Evolutionary conservation across 2,888 invertebrate genomes (phyloP).

Genomic region (Ectemnius cavifrons): DNA sequence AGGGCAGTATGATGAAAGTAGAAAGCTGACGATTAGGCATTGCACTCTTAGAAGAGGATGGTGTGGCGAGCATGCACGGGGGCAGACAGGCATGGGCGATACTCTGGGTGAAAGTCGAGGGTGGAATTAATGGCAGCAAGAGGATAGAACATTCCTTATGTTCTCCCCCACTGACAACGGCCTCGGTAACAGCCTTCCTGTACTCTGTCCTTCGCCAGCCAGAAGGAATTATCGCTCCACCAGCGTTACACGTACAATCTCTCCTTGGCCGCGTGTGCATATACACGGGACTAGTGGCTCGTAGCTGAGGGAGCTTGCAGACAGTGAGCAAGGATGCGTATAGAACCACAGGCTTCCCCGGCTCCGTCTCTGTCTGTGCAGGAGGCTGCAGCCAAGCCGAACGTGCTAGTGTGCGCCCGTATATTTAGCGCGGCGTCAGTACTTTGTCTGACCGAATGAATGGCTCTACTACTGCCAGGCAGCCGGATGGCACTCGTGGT

Average conservation of each 20-base stretch:
- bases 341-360: no score
- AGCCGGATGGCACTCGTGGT: constrained; percentile 57
- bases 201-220: constrained; percentile 52
- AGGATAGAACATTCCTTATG: constrained; percentile 57
- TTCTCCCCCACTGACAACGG: constrained; percentile 55
- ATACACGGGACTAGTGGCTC: not conserved
- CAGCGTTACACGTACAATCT: constrained; percentile 23
- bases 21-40: constrained; percentile 56
- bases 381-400: not conserved
- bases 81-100: no score
- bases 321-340: no score
- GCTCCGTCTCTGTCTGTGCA: not conserved
- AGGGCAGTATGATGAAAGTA: constrained; percentile 50
- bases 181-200: constrained; percentile 58
- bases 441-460: constrained; percentile 72
- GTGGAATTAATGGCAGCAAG: constrained; percentile 55
- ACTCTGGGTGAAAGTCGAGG: constrained; percentile 39
- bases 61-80: constrained; percentile 30
- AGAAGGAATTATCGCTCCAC: constrained; percentile 58
- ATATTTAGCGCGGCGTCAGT: constrained; percentile 71
- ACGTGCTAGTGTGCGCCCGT: constrained; percentile 58
- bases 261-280: not conserved
- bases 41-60: constrained; percentile 31
- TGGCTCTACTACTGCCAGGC: constrained; percentile 58
- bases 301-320: not conserved